Percentiles rank a stretch among this genome's conserved stretches.
Evolutionary conservation across 2,888 invertebrate genomes (phyloP).

Genomic region (Microchrysa polita): DNA sequence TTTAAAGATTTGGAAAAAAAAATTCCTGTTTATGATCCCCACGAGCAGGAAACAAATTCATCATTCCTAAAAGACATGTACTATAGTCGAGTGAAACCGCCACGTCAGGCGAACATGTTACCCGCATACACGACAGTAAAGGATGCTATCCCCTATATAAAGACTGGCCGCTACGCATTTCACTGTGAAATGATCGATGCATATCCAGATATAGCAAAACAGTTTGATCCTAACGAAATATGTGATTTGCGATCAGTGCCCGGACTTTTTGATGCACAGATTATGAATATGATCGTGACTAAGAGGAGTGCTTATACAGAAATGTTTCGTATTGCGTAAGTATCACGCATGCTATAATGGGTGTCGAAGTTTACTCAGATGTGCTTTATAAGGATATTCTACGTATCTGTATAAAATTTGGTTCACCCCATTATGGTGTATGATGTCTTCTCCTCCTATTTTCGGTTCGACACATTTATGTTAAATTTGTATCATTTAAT

Average conservation of each 20-base stretch:
- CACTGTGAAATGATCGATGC: slow-evolving; percentile 65
- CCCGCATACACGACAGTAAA: slow-evolving; percentile 56
- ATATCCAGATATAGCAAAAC: slow-evolving; percentile 62
- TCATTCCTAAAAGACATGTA: slow-evolving; percentile 55
- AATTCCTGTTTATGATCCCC: no score
- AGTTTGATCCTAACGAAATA: slow-evolving; percentile 64
- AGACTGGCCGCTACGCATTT: slow-evolving; percentile 65
- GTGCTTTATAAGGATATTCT: no score
- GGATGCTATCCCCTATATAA: slow-evolving; percentile 63
- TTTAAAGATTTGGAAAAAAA: neutral
- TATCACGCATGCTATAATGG: neutral
- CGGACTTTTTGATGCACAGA: slow-evolving; percentile 57
- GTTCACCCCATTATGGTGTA: no score
- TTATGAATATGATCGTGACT: slow-evolving; percentile 60
- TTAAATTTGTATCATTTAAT: no score
- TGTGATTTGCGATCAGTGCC: slow-evolving; percentile 63
- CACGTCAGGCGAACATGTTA: slow-evolving; percentile 54
- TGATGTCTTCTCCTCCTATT: no score
- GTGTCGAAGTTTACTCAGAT: no score
- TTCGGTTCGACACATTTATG: no score
- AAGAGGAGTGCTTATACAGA: slow-evolving; percentile 64
- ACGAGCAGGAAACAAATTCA: slow-evolving; percentile 57
- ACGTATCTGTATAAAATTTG: no score
- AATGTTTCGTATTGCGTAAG: slow-evolving; percentile 60
- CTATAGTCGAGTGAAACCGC: slow-evolving; percentile 55